These are phyloP conservation scores for Celastrina argiolus DNA, from an alignment of 2,888 invertebrate species.

Conservation along the genomic window DNA sequence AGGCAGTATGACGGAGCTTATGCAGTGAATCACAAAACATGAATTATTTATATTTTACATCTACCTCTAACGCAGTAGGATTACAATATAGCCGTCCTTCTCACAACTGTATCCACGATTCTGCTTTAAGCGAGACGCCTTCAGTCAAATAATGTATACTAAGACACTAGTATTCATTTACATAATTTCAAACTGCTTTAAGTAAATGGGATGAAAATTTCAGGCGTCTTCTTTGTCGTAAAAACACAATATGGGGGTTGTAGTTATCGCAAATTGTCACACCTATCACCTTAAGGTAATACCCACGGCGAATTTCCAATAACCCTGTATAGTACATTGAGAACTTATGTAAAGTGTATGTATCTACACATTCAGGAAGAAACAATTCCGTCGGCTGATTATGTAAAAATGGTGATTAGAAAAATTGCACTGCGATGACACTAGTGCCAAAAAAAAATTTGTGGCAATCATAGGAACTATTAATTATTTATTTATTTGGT, in stretches of 20 bases:
- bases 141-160: slow-evolving; percentile 23
- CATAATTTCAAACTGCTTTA: slow-evolving; percentile 20
- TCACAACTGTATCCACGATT: slow-evolving; percentile 20
- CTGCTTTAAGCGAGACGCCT: slow-evolving; percentile 15
- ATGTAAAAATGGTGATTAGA: too few species aligned
- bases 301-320: too few species aligned
- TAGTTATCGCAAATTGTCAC: too few species aligned
- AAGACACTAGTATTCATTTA: slow-evolving; percentile 16
- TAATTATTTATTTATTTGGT: too few species aligned
- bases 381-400: too few species aligned
- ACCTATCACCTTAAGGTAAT: too few species aligned
- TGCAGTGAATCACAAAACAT: slow-evolving; percentile 46
- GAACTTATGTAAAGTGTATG: too few species aligned
- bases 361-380: background rate
- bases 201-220: slow-evolving; percentile 6
- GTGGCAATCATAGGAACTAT: too few species aligned
- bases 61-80: slow-evolving; percentile 34
- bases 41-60: slow-evolving; percentile 46
- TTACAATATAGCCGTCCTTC: slow-evolving; percentile 28
- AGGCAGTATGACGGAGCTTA: slow-evolving; percentile 42
- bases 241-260: too few species aligned
- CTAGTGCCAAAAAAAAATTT: too few species aligned
- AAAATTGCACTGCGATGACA: too few species aligned
- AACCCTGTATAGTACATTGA: too few species aligned
- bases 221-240: background rate